Base-by-base conservation (phyloP, 1,140 invertebrate genomes). In the Schmidtea mediterranea region DNA sequence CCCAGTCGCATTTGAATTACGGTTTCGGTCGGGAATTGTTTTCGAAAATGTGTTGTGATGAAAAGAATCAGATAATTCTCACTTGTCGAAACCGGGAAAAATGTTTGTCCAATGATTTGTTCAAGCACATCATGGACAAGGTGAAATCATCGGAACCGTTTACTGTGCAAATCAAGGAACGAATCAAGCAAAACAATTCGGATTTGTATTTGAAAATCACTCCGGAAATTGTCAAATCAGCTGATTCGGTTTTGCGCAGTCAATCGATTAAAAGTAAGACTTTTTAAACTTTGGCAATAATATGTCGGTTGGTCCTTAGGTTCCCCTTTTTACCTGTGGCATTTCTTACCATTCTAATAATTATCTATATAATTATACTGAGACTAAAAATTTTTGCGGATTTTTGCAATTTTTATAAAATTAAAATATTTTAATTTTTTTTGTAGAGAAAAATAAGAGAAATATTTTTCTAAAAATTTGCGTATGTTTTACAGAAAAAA, bases 1-100 rank as follows among this genome's bases (percentile, higher is more conserved):
- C 39, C n/a, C 39, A 40, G 8, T 16, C n/a, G 0, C 89, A 97
- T 62, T 73, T 98, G 67, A 87, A 98, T 65, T 79, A 76, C 58
- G 92, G 92, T 0, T 97, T 84, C 66, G 80, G 87, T 0, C 70
- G 89, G 46, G 89, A 97, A 57, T 68, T 98, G 2, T 98, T 98
- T 63, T 67, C 92, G 1, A 75, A 80, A 55, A 95, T 87, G 89
- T 82, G 82, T 53, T 72, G 73, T 1, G 81, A 89, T 69, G 67
- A 80, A 10, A 79, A 81, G 59, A 97, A 97, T 60, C 84, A 80
- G 63, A 82, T 98, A 55, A 83, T 98, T 53, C 68, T 98, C 43
- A 95, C 92, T 9, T 78, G 75, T 32, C 22, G 83, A 74, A 51
- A 66, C 9, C 63, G 65, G 6, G 63, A 65, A 2, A 65, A 65